Base-by-base conservation (phyloP, 2,888 invertebrate genomes). In the Syrphus vitripennis region DNA sequence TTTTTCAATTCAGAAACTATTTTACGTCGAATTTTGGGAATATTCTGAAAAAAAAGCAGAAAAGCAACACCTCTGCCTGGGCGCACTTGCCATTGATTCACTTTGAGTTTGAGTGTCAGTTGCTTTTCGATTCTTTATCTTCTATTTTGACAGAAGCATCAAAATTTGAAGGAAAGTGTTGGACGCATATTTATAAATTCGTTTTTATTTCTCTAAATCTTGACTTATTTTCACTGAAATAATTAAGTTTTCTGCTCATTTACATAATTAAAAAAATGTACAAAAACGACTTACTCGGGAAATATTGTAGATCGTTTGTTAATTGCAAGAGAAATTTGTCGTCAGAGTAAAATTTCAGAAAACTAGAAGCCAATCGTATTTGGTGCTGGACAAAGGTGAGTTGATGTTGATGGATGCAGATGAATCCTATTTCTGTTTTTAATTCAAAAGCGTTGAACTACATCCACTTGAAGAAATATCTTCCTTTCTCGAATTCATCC, bases 101-200 rank as follows among this genome's bases (percentile, higher is more conserved):
- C 69, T 24, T 77, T 86, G 37, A 42, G 63, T 83, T 34, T 34
- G 50, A 26, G 50, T 50, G 84, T 86, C 84, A 86, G 84, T 86
- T 80, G 84, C 70, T 80, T 80, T 83, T 83, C 80, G 75, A 80
- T 80, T 80, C 81, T 77, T 81, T 81, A 61, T 74, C 71, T 71
- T 76, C 55, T 86, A 72, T 81, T 86, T 86, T 86, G 84, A 86
- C 84, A 86, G 84, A 72, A 80, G 84, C 72, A 86, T 29, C 71
- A 34, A 81, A 72, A 61, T 77, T 31, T 40, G 80, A 86, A 77
- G 77, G 80, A 72, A 86, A 86, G 81, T 77, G 69, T 77, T 77
- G 69, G 53, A 72, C 63, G 69, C 72, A 75, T n/a, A n/a, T n/a
- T n/a, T n/a, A n/a, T 81, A n/a, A 24, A 72, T 77, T 81, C 55